Base-by-base conservation (phyloP, 2,888 invertebrate genomes). In the Drosophila parthenogenetica region DNA sequence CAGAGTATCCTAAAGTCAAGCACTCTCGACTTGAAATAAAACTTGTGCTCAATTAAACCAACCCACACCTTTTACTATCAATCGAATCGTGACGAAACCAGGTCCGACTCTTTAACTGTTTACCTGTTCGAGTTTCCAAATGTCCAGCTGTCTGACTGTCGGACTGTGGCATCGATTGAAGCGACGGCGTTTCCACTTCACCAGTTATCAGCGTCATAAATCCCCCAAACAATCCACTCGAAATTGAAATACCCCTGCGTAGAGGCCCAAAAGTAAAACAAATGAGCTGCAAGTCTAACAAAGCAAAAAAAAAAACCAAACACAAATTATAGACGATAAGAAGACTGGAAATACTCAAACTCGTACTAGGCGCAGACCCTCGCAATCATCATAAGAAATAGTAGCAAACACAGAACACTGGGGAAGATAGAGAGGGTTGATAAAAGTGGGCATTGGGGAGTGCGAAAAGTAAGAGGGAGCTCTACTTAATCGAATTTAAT, bases 191-290 rank as follows among this genome's bases (percentile, higher is more conserved):
- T 62, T 77, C 66, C 87, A 85, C 85, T 85, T 85, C 85, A 84
- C 79, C 85, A 87, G 82, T 61, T 85, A 85, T 85, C 85, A 67
- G 79, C 72, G 73, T 72, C 85, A 85, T 85, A 85, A 85, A 84
- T 89, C 79, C 79, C 79, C 77, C 77, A 66, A 85, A 73, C 85
- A 81, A 87, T 85, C 77, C 77, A 84, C 85, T 89, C 62, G 58
- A 79, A 67, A 69, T 65, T 77, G 70, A 80, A 86, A 77, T 64
- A 67, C 71, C 66, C 59, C 71, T 54, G 62, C 61, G 37, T 35
- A 50, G 57, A 14, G 35, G 40, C 59, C 69, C 66, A 73, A 29
- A 29, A 78, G 71, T 70, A 70, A 88, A 79, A 68, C 79, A 85
- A 85, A 85, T 85, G 87, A 75, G 73, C 84, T 75, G 73, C 67